Evolutionary conservation across 2,113 vertebrate species (phyloP).

Genomic region (Centrocercus urophasianus): DNA sequence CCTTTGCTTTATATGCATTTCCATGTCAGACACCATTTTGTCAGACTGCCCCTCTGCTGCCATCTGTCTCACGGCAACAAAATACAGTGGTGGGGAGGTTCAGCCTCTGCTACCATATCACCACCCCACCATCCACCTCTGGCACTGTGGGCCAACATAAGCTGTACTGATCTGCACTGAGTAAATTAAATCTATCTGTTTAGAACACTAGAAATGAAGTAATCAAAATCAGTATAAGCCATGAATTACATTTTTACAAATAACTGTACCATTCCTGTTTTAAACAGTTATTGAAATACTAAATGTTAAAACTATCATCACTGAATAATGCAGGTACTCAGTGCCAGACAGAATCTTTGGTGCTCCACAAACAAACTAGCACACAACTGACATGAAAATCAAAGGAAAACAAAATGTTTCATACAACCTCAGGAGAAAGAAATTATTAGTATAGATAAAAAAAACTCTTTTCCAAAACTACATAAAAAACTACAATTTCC

Average conservation of each 20-base stretch:
- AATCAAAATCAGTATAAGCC: background rate
- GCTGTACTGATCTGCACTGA: background rate
- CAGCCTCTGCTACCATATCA: too few species aligned
- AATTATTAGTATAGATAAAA: conserved; percentile 16
- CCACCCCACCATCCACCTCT: too few species aligned
- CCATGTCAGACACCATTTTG: too few species aligned
- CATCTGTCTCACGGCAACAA: too few species aligned
- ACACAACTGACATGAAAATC: background rate
- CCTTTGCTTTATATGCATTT: too few species aligned
- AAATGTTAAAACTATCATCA: background rate
- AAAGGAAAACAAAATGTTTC: conserved; percentile 8
- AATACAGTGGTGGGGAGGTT: too few species aligned
- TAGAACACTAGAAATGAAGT: background rate
- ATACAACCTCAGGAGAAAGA: background rate
- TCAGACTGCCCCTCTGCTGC: too few species aligned
- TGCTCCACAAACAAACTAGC: background rate
- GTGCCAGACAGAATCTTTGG: background rate
- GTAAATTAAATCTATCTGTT: background rate
- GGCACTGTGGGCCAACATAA: background rate
- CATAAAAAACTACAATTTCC: background rate
- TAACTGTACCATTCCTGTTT: background rate
- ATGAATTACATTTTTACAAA: background rate
- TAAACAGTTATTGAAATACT: background rate
- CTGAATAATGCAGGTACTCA: background rate
- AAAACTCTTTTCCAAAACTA: background rate